Base-by-base conservation (phyloP, 2,888 invertebrate genomes). In the Isoperla grammatica region DNA sequence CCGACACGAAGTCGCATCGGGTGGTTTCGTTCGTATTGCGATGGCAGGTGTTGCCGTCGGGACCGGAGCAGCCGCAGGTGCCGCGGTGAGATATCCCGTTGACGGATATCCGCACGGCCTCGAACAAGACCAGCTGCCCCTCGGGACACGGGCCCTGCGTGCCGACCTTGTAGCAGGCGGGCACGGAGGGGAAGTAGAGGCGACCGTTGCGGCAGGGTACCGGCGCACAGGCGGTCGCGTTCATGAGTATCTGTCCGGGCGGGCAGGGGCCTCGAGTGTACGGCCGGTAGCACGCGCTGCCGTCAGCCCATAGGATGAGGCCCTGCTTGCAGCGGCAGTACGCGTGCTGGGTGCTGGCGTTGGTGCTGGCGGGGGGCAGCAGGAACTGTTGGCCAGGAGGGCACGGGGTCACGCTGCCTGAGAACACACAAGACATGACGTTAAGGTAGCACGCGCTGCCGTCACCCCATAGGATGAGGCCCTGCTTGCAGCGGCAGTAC, bases 31-130 rank as follows among this genome's bases (percentile, higher is more conserved):
- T 43, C 8, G 15, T 13, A 9, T 13, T 42, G 12, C 19, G 57
- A 59, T 37, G 22, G 60, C 57, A 45, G 59, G 65, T 65, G n/a
- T n/a, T n/a, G 57, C 59, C 61, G 62, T 49, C 59, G 1, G 45
- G 50, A 12, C 61, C 56, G 23, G 60, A 37, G 29, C 63, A 63
- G 3, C 85, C 86, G 68, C 92, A 92, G 50, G 88, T 81, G 0
- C 91, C 92, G 67, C 89, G 88, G 72, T 89, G 90, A 49, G 89
- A 88, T 46, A 90, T 81, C 0, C 90, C 91, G 68, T 90, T 90
- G 1, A 90, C 70, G 0, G 89, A 88, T 0, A 89, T 88, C 1
- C 88, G 75, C 0, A 87, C 84, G 17, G 84, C 85, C 75, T 92
- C 91, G 71, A 89, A 92, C 0, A 90, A 83, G 2, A 92, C 85